Conservation (phyloP, 2,113 vertebrate species). For the Choloepus hoffmanni region DNA sequence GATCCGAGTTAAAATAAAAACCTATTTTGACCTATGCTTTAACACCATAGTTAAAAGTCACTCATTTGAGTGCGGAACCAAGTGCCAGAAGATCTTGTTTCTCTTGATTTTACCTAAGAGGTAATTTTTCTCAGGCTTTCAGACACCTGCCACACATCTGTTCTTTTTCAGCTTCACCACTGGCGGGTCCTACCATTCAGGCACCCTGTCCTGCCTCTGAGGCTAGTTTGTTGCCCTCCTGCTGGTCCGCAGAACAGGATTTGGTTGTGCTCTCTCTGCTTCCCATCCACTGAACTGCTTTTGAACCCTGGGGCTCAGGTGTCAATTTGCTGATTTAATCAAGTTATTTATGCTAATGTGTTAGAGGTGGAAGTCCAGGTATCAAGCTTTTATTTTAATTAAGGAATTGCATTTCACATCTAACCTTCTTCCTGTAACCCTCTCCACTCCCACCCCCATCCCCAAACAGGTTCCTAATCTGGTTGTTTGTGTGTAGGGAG, state of each 20-base stretch:
- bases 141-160: neutral
- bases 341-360: neutral
- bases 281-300: neutral
- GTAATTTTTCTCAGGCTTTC: neutral
- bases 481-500: neutral
- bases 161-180: neutral
- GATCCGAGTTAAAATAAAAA: slow-evolving; percentile 38
- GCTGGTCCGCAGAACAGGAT: neutral
- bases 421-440: neutral
- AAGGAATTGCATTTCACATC: slow-evolving; percentile 21
- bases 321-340: slow-evolving; percentile 54
- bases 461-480: neutral
- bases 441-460: too few relatives aligned
- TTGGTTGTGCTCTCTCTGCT: neutral
- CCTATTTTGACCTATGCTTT: neutral
- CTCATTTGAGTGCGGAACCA: neutral
- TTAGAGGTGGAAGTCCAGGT: neutral
- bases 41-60: neutral
- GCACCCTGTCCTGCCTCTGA: neutral
- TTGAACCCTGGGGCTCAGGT: neutral
- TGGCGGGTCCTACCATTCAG: neutral
- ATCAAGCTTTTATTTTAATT: slow-evolving; percentile 49
- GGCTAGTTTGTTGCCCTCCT: neutral
- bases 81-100: neutral
- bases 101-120: slow-evolving; percentile 1